Evolutionary conservation across 2,797 vertebrate species (phyloP).

Genomic region (Galagoides demidoff): DNA sequence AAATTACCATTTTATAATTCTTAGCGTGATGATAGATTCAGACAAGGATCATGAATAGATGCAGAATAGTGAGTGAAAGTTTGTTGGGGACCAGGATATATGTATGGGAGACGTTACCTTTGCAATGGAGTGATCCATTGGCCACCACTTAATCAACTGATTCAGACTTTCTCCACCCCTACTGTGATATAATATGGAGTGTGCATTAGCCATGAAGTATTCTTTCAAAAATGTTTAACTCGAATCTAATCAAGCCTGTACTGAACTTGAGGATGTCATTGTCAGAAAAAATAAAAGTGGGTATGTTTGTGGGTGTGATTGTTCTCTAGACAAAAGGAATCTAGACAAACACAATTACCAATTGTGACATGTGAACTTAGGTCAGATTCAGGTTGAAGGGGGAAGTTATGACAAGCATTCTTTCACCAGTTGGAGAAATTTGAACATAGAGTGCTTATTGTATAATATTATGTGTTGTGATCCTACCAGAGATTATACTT

Average conservation of each 20-base stretch:
- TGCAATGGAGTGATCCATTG: background rate
- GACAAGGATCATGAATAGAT: background rate
- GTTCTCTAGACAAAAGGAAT: background rate
- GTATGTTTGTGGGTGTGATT: background rate
- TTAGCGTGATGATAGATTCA: background rate
- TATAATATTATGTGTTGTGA: background rate
- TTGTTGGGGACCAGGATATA: background rate
- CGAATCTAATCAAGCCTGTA: background rate
- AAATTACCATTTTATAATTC: background rate
- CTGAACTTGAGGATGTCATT: background rate
- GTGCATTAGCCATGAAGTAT: background rate
- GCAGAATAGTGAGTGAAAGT: background rate
- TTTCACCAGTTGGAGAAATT: background rate
- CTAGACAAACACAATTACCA: background rate
- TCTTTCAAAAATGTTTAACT: slow-evolving; percentile 24
- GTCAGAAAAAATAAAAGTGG: background rate
- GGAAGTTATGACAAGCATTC: background rate
- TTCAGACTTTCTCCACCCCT: background rate
- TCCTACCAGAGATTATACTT: background rate
- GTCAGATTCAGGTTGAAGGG: background rate
- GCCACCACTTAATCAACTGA: background rate
- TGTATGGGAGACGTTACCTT: background rate
- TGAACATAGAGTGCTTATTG: background rate
- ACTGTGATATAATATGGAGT: background rate
- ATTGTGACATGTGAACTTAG: background rate